Conservation (phyloP, 2,797 vertebrate species). For the Micromesistius poutassou region DNA sequence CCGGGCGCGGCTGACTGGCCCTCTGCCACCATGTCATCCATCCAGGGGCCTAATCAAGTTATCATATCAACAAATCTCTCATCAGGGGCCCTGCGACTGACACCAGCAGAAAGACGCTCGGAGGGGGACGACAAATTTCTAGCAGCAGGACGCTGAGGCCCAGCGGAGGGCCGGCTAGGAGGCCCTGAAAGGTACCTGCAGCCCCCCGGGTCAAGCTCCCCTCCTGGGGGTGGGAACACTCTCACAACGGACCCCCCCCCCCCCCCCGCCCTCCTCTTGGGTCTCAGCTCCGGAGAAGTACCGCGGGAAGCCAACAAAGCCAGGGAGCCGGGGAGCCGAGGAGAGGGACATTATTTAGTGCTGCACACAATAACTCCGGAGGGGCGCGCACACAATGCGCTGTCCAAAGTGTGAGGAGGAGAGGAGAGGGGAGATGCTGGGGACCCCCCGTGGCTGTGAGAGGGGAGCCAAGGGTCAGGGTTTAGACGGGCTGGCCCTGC, state of each 20-base stretch:
- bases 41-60: conserved; percentile 77
- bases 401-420: conserved; percentile 51
- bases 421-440: conserved; percentile 38
- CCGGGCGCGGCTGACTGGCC: conserved; percentile 60
- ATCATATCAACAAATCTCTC: conserved; percentile 81
- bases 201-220: conserved; percentile 73
- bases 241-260: conserved; percentile 81
- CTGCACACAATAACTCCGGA: conserved; percentile 49
- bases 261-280: conserved; percentile 58
- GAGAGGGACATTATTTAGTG: conserved; percentile 58
- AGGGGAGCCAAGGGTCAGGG: conserved; percentile 65
- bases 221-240: conserved; percentile 70
- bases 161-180: conserved; percentile 73
- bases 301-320: conserved; percentile 29
- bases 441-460: conserved; percentile 65
- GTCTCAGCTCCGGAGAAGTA: conserved; percentile 22
- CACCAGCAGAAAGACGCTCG: conserved; percentile 72
- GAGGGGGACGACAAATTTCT: conserved; percentile 77
- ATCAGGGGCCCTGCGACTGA: conserved; percentile 72
- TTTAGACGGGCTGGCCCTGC: conserved; percentile 61
- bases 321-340: conserved; percentile 11
- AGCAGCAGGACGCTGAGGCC: conserved; percentile 70
- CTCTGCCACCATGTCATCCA: conserved; percentile 68
- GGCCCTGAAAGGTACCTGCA: conserved; percentile 87
- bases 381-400: conserved; percentile 56